phyloP scores from a whole-genome alignment of 2,113 vertebrate species.

The Microcebus griseorufus region DNA sequence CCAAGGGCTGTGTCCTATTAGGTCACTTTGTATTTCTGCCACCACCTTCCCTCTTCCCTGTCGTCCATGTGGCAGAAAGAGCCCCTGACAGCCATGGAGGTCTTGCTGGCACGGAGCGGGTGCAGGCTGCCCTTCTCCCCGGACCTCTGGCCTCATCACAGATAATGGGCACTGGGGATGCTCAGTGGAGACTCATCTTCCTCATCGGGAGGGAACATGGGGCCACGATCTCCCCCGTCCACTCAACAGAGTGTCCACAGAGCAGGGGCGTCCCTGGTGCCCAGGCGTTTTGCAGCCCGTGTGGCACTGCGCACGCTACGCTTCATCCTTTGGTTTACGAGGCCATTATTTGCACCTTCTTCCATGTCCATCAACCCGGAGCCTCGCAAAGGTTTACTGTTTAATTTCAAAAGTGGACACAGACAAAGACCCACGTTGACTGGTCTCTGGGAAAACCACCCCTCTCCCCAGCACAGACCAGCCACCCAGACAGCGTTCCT shows the following conservation, averaged over 20 bases:
- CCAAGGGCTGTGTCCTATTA: not conserved
- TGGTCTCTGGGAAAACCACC: not conserved
- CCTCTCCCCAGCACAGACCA: accelerated
- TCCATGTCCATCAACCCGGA: not conserved
- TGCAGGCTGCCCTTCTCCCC: accelerated
- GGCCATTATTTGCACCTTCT: not conserved
- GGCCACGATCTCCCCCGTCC: accelerated
- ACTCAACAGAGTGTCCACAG: accelerated
- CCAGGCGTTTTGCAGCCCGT: too few species aligned
- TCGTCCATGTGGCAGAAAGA: too few species aligned
- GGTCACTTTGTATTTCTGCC: not conserved
- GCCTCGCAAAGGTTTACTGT: not conserved
- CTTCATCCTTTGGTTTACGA: not conserved
- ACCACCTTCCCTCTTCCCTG: not conserved
- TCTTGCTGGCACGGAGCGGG: accelerated
- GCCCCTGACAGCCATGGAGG: accelerated
- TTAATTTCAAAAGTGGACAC: not conserved
- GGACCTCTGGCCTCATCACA: accelerated
- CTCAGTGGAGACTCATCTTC: too few species aligned
- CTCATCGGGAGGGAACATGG: not conserved
- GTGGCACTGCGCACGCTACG: not conserved
- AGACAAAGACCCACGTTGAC: not conserved
- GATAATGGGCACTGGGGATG: too few species aligned
- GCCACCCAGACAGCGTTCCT: accelerated
- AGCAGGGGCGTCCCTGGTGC: too few species aligned